Evolutionary conservation across 2,113 vertebrate species (phyloP).

Genomic region (Lycaon pictus): DNA sequence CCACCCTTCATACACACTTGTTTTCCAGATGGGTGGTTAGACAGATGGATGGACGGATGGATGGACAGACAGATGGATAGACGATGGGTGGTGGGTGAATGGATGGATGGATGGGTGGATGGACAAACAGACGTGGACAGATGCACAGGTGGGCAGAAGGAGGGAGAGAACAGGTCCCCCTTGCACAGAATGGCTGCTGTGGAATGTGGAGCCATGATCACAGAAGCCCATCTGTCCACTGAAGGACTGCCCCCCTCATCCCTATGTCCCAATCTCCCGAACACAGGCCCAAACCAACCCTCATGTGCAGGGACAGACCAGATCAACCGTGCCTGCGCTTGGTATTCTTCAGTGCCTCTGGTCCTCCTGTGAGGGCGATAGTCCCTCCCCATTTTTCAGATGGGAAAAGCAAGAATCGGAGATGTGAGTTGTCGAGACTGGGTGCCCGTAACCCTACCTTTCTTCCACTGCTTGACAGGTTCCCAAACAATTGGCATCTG

Average conservation of each 20-base stretch:
- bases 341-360: background rate
- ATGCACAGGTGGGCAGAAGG: too few relatives aligned
- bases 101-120: background rate
- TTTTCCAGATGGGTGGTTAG: background rate
- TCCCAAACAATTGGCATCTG: background rate
- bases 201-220: background rate
- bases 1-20: background rate
- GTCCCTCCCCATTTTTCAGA: background rate
- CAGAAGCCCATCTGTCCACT: too few relatives aligned
- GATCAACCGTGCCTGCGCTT: background rate
- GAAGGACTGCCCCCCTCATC: rapidly evolving
- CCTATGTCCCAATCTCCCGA: rapidly evolving
- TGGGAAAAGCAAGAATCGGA: background rate
- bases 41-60: background rate
- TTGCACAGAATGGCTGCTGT: background rate
- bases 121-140: rapidly evolving
- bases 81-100: background rate
- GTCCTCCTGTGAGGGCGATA: background rate
- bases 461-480: rapidly evolving
- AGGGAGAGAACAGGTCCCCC: background rate
- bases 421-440: background rate
- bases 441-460: background rate
- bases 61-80: background rate
- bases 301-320: background rate
- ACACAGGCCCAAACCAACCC: rapidly evolving